phyloP scores from a whole-genome alignment of 2,113 vertebrate species.

The Montifringilla adamsi region DNA sequence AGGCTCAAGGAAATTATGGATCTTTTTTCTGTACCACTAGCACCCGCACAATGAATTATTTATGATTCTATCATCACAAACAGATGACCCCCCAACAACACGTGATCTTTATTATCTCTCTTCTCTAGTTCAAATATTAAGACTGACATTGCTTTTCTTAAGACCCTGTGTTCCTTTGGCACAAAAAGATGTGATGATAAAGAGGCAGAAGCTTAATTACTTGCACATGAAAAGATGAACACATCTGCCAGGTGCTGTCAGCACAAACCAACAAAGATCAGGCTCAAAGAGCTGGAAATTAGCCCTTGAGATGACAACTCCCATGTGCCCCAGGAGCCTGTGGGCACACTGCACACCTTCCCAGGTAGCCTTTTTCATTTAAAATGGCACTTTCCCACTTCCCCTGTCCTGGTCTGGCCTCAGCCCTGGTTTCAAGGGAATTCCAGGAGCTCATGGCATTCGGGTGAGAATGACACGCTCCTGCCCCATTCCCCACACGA shows the following conservation, averaged over 20 bases:
- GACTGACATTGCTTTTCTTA: not conserved
- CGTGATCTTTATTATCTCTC: not conserved
- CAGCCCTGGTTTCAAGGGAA: not conserved
- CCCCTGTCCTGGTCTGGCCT: not conserved
- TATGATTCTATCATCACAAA: not conserved
- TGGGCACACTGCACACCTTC: not conserved
- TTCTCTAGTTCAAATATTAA: not conserved
- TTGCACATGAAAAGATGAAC: not conserved
- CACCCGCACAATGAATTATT: not conserved
- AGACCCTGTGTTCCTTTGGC: not conserved
- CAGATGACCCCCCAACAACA: not conserved
- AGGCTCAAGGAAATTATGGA: not conserved
- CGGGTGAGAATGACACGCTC: accelerated
- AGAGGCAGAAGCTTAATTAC: not conserved
- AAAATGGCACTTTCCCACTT: not conserved
- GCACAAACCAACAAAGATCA: not conserved
- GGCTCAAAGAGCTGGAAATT: not conserved
- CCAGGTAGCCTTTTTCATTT: not conserved
- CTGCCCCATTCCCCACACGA: accelerated
- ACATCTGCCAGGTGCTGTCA: not conserved
- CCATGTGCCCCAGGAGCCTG: not conserved
- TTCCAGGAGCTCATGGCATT: not conserved
- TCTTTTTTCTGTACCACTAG: not conserved
- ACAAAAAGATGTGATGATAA: not conserved
- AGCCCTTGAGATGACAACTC: not conserved